phyloP scores from a whole-genome alignment of 64 coral and sea anemone genomes.

The Orbicella faveolata region DNA sequence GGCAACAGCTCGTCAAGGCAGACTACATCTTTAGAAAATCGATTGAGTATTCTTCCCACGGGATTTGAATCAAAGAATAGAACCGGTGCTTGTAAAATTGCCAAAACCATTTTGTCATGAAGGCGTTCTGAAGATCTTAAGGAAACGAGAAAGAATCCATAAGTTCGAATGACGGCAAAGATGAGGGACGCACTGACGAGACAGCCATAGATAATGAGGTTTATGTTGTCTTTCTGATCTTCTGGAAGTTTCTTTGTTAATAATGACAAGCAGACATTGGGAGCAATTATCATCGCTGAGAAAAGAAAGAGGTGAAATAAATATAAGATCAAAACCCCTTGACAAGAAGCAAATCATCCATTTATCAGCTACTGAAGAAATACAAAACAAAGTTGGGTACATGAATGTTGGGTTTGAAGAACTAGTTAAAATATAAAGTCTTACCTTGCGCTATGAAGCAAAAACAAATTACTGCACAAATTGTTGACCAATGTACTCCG shows the following conservation, averaged over 20 bases:
- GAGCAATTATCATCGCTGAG: not conserved
- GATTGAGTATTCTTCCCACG: too few relatives aligned
- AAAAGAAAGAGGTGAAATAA: not conserved
- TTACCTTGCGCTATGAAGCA: not conserved
- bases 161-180: not conserved
- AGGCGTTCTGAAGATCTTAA: not conserved
- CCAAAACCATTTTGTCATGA: conserved; percentile 28
- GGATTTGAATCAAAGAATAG: too few relatives aligned
- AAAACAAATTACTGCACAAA: not conserved
- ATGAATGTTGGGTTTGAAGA: not conserved
- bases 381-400: too few relatives aligned
- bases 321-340: not conserved
- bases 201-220: not conserved
- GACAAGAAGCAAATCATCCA: not conserved
- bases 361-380: too few relatives aligned
- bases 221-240: not conserved
- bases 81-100: not conserved
- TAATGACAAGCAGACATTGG: not conserved
- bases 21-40: too few relatives aligned
- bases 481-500: not conserved
- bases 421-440: not conserved
- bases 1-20: too few relatives aligned
- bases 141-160: not conserved
- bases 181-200: not conserved
- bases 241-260: not conserved